phyloP scores from a whole-genome alignment of 2,888 invertebrate genomes.

The Pristionchus arcanus region DNA sequence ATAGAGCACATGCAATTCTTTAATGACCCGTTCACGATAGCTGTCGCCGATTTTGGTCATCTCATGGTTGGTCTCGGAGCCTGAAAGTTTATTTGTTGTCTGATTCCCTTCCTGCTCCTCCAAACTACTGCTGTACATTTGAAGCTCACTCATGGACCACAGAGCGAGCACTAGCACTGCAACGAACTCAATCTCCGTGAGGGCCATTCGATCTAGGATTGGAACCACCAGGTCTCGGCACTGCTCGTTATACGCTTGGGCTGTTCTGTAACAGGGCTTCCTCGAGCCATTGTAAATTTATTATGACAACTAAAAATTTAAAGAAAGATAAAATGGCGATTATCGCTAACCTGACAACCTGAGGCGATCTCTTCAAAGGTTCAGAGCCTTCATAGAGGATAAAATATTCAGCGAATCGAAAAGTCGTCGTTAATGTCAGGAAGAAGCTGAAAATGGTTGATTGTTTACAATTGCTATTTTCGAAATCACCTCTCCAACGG shows the following conservation, averaged over 20 bases:
- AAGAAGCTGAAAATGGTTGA: background rate
- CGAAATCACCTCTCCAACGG: background rate
- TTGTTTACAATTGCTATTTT: background rate
- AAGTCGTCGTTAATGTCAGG: background rate
- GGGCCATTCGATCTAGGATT: background rate
- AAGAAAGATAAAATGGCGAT: no score
- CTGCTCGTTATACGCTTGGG: background rate
- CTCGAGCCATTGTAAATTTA: no score
- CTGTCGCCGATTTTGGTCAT: background rate
- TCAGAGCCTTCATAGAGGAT: slow-evolving; percentile 5
- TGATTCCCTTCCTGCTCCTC: no score
- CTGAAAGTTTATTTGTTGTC: no score
- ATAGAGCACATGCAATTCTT: slow-evolving; percentile 49
- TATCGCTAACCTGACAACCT: background rate
- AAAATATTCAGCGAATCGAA: background rate
- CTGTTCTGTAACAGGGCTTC: no score
- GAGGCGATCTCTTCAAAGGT: background rate
- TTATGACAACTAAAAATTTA: no score
- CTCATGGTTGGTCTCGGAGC: background rate
- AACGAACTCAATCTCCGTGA: slow-evolving; percentile 39
- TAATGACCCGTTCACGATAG: background rate
- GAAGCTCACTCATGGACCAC: background rate
- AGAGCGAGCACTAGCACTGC: background rate
- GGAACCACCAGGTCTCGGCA: background rate
- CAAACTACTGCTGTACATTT: no score